Evolutionary conservation across 2,797 vertebrate species (phyloP).

Genomic region (Macropodus opercularis): DNA sequence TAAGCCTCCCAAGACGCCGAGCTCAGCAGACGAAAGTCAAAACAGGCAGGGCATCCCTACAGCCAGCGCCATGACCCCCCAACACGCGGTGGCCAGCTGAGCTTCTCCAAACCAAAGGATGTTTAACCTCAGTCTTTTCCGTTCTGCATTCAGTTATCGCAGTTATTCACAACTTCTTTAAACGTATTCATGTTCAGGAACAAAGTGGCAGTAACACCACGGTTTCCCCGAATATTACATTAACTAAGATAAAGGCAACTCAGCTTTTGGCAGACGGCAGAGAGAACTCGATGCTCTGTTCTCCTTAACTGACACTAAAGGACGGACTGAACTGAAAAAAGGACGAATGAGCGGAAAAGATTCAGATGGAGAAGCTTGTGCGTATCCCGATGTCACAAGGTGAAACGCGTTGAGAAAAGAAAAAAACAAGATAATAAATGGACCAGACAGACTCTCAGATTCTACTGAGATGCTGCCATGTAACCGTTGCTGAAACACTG

Average conservation of each 20-base stretch:
- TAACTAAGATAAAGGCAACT: background rate
- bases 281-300: background rate
- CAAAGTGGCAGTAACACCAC: background rate
- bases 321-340: constrained; percentile 16
- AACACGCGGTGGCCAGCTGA: no score
- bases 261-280: constrained; percentile 1
- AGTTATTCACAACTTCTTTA: background rate
- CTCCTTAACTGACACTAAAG: constrained; percentile 8
- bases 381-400: background rate
- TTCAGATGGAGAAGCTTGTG: background rate
- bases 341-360: no score
- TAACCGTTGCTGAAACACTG: constrained; percentile 17
- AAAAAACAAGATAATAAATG: background rate
- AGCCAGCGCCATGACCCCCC: background rate
- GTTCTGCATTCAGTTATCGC: background rate
- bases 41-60: background rate
- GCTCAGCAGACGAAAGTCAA: background rate
- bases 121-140: constrained; percentile 9
- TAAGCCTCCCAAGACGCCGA: constrained; percentile 3
- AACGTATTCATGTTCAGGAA: background rate
- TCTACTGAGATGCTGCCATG: constrained; percentile 10
- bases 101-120: constrained; percentile 10
- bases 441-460: no score
- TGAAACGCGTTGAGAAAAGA: background rate
- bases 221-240: constrained; percentile 10